These are phyloP conservation scores for Ptilodon capucinus DNA, from an alignment of 2,888 invertebrate species.

Conservation along the genomic window DNA sequence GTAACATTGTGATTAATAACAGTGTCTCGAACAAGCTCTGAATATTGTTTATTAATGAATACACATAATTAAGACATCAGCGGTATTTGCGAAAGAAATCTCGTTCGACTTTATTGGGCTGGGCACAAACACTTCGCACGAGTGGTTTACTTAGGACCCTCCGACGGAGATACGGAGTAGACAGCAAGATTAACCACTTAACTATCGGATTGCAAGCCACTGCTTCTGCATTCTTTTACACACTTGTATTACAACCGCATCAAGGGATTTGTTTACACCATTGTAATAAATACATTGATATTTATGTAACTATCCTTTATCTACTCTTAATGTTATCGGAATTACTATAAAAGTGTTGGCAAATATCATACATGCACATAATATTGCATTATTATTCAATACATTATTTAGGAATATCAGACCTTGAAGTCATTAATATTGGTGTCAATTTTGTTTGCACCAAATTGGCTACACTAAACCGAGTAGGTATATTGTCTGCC, in stretches of 20 bases:
- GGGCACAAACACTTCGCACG: slow-evolving; percentile 55
- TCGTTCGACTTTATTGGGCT: slow-evolving; percentile 50
- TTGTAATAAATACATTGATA: not conserved
- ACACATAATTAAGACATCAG: slow-evolving; percentile 21
- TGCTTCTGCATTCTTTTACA: slow-evolving; percentile 39
- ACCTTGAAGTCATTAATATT: no score
- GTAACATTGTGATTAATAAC: not conserved
- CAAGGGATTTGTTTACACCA: not conserved
- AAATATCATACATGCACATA: no score
- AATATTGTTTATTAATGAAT: slow-evolving; percentile 15
- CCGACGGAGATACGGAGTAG: slow-evolving; percentile 48
- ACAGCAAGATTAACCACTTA: slow-evolving; percentile 66
- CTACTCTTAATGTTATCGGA: no score
- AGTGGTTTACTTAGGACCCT: slow-evolving; percentile 71
- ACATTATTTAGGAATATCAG: no score
- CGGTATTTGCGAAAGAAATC: slow-evolving; percentile 53
- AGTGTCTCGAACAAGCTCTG: not conserved
- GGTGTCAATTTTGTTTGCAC: no score
- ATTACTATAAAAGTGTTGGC: no score
- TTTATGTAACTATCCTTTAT: no score
- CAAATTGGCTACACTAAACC: no score
- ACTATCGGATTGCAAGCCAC: slow-evolving; percentile 47
- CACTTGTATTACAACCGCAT: slow-evolving; percentile 14
- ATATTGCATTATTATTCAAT: no score
- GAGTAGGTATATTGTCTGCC: no score